Conservation (phyloP, 2,888 invertebrate genomes). For the Lumbricus terrestris region DNA sequence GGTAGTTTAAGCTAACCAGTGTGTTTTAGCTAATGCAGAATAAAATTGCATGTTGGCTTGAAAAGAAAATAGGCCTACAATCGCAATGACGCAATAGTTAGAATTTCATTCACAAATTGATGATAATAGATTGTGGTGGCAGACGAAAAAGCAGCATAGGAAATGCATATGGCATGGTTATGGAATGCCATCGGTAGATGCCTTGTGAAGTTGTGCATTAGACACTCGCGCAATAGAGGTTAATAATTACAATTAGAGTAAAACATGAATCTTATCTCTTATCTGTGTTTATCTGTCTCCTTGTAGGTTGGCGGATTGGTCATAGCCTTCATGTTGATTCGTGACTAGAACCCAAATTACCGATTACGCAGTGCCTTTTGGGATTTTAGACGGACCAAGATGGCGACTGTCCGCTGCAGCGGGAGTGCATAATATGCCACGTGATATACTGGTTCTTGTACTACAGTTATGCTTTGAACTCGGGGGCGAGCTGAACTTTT, state of each 20-base stretch:
- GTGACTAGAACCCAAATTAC: neutral
- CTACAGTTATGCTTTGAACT: neutral
- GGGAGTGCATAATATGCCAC: neutral
- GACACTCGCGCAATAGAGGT: too few species aligned
- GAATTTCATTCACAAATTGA: neutral
- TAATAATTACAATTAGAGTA: neutral
- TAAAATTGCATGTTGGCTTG: too few species aligned
- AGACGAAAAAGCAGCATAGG: neutral
- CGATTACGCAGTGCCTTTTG: neutral
- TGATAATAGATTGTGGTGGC: neutral
- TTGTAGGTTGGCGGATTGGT: neutral
- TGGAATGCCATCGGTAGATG: too few species aligned
- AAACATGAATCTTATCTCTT: neutral
- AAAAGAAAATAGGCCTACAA: too few species aligned
- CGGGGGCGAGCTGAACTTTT: neutral
- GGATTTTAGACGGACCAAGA: neutral
- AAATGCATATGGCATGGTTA: neutral
- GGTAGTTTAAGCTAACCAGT: too few species aligned
- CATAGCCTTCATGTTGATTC: neutral
- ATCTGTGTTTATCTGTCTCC: neutral
- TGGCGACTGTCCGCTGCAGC: neutral
- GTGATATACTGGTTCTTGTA: neutral
- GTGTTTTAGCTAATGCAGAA: too few species aligned
- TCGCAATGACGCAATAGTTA: neutral
- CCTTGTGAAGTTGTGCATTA: too few species aligned